Conservation (phyloP, 2,113 vertebrate species). For the Hucho hucho region DNA sequence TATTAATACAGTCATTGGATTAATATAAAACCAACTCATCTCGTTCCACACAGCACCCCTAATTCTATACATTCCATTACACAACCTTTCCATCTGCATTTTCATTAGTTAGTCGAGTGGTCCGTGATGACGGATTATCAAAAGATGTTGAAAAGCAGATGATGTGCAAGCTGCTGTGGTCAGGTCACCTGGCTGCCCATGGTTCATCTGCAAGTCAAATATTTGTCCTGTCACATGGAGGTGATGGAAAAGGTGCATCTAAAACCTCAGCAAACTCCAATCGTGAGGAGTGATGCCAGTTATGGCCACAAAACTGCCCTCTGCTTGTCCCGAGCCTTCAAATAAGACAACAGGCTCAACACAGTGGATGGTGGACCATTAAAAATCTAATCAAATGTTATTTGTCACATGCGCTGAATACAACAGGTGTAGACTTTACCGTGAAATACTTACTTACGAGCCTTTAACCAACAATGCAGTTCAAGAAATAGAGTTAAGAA, state of each 20-base stretch:
- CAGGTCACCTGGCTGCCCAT: slow-evolving; percentile 7
- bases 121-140: neutral
- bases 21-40: too few species aligned
- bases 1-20: too few species aligned
- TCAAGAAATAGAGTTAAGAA: too few species aligned
- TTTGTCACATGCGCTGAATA: too few species aligned
- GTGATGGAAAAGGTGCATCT: slow-evolving; percentile 53
- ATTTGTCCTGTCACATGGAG: slow-evolving; percentile 45
- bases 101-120: neutral
- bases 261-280: slow-evolving; percentile 44
- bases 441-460: too few species aligned
- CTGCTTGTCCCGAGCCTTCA: neutral
- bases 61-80: too few species aligned
- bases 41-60: too few species aligned
- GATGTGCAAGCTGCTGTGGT: neutral
- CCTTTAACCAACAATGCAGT: too few species aligned
- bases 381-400: too few species aligned
- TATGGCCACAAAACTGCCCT: slow-evolving; percentile 4
- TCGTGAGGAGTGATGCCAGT: slow-evolving; percentile 33
- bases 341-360: neutral
- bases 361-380: neutral
- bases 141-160: neutral
- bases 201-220: slow-evolving; percentile 53
- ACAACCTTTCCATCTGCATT: neutral
- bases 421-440: too few species aligned